Conservation (phyloP, 1,140 invertebrate genomes). For the Papilio glaucus region DNA sequence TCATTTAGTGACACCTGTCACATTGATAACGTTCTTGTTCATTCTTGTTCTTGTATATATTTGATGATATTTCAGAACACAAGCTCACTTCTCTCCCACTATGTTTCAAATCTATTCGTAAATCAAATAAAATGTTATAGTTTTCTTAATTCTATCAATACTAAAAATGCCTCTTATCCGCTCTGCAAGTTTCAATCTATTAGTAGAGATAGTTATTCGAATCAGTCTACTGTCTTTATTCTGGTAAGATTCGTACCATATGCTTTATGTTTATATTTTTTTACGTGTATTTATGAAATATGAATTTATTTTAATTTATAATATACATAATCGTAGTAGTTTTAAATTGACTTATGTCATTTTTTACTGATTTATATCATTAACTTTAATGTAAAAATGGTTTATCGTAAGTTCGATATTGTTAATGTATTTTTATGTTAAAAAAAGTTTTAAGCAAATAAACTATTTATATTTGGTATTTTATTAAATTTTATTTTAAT, state of each 20-base stretch:
- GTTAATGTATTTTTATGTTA: background rate
- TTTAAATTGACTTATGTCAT: background rate
- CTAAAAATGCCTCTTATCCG: slow-evolving; percentile 73
- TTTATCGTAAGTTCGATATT: background rate
- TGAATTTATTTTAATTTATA: background rate
- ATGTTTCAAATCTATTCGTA: slow-evolving; percentile 33
- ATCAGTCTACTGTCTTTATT: slow-evolving; percentile 66
- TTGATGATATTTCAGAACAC: slow-evolving; percentile 39
- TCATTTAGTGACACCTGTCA: slow-evolving; percentile 9
- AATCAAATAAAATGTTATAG: slow-evolving; percentile 27
- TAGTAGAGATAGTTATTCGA: slow-evolving; percentile 71
- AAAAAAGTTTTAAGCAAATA: background rate
- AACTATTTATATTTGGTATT: background rate
- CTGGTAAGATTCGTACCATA: slow-evolving; percentile 69
- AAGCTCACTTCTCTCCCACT: slow-evolving; percentile 26
- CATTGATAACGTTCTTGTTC: slow-evolving; percentile 3
- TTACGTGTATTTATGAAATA: slow-evolving; percentile 16
- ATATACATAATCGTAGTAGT: background rate
- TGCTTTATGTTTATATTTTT: slow-evolving; percentile 45
- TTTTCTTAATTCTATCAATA: slow-evolving; percentile 42
- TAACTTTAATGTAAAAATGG: background rate
- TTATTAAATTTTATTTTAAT: slow-evolving; percentile 37
- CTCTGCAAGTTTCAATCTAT: slow-evolving; percentile 71
- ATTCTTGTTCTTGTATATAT: no score
- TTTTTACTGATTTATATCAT: slow-evolving; percentile 27